Conservation (phyloP, 1,140 invertebrate species). For the Lamellibrachia luymesi region DNA sequence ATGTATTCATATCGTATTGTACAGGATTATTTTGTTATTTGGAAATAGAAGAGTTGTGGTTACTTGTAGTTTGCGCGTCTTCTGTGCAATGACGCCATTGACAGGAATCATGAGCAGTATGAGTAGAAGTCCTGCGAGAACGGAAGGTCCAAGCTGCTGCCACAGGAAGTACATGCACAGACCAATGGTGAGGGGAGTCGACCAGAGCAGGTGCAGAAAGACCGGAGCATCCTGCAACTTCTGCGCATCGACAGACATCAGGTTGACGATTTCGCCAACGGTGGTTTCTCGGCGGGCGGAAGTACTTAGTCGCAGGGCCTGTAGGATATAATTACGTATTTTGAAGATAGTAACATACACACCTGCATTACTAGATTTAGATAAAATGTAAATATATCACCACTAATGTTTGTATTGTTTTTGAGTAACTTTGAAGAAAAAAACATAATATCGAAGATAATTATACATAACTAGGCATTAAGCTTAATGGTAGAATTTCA, state of each 20-base stretch:
- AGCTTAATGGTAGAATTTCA: too few relatives aligned
- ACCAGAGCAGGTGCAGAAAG: constrained; percentile 93
- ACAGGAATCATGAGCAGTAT: constrained; percentile 16
- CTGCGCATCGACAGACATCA: constrained; percentile 60
- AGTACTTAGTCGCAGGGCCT: not conserved
- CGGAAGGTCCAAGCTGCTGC: constrained; percentile 62
- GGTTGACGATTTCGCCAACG: constrained; percentile 61
- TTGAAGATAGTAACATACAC: not conserved
- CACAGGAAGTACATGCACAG: constrained; percentile 84
- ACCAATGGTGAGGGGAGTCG: constrained; percentile 83
- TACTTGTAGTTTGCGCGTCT: constrained; percentile 25
- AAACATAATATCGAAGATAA: too few relatives aligned
- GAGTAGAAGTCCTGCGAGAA: constrained; percentile 42
- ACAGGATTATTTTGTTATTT: not conserved
- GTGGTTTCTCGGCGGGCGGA: constrained; percentile 8
- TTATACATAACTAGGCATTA: too few relatives aligned
- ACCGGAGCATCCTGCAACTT: constrained; percentile 45
- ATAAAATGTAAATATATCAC: too few relatives aligned
- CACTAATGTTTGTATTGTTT: too few relatives aligned
- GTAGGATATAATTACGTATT: too few relatives aligned
- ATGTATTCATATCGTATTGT: too few relatives aligned
- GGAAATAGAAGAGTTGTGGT: not conserved
- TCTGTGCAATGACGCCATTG: constrained; percentile 25
- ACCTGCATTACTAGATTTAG: too few relatives aligned
- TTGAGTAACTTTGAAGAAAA: too few relatives aligned